phyloP scores from a whole-genome alignment of 30 jellyfish, hydroid and myxozoan genomes.

The Chironex yamaguchii region DNA sequence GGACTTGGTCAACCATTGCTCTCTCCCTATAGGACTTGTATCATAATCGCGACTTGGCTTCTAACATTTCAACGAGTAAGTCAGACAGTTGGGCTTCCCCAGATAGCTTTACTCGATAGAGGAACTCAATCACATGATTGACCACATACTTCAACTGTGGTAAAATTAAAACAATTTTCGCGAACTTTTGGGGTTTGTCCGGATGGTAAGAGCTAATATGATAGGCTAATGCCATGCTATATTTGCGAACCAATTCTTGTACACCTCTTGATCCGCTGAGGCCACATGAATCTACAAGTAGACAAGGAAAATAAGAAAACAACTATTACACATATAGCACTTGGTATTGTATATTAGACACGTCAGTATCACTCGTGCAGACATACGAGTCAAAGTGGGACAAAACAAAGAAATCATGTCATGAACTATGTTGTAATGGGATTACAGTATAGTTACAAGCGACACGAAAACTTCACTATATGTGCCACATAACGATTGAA shows the following conservation, averaged over 20 bases:
- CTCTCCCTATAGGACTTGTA: too few species aligned
- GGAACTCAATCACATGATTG: conserved; percentile 78
- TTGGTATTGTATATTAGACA: too few species aligned
- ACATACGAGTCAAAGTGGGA: too few species aligned
- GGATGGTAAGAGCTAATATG: conserved; percentile 84
- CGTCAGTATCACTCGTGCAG: too few species aligned
- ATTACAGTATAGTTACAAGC: too few species aligned
- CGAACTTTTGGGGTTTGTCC: conserved; percentile 87
- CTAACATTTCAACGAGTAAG: conserved; percentile 92
- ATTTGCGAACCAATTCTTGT: conserved; percentile 77
- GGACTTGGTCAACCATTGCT: too few species aligned
- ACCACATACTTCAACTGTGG: conserved; percentile 91
- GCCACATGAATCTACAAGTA: conserved; percentile 75
- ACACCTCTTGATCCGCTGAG: conserved; percentile 84
- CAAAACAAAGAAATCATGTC: too few species aligned
- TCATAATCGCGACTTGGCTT: conserved; percentile 88
- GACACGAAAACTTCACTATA: too few species aligned
- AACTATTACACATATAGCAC: too few species aligned
- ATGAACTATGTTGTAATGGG: too few species aligned
- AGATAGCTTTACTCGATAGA: conserved; percentile 79
- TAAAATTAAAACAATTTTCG: conserved; percentile 82
- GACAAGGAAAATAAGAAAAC: background rate
- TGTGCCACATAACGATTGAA: too few species aligned
- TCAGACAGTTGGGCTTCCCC: conserved; percentile 91
- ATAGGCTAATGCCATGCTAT: conserved; percentile 82